These are phyloP conservation scores for Chrysolina oricalcia DNA, from an alignment of 2,888 invertebrate species.

Conservation along the genomic window DNA sequence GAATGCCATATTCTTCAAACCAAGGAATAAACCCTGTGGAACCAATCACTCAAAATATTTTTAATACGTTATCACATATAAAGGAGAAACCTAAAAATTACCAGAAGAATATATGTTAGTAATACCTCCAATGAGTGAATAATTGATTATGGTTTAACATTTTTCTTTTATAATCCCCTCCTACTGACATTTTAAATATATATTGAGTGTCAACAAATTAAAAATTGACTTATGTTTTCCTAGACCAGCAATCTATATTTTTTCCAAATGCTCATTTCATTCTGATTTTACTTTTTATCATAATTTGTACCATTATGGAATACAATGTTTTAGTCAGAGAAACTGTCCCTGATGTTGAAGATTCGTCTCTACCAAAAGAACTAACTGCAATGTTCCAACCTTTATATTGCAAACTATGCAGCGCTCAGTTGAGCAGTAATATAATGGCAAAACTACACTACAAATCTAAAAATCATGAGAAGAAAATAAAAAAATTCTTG, in stretches of 20 bases:
- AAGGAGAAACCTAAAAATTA: slow-evolving; percentile 60
- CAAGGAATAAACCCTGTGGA: slow-evolving; percentile 39
- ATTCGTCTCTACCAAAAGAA: slow-evolving; percentile 70
- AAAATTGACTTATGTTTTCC: no score
- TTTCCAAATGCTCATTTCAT: no score
- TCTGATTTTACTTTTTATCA: no score
- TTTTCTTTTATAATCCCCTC: neutral
- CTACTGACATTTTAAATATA: no score
- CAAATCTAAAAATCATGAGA: slow-evolving; percentile 74
- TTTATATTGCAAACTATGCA: slow-evolving; percentile 73
- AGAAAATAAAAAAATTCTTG: slow-evolving; percentile 73
- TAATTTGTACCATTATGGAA: neutral
- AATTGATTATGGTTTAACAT: no score
- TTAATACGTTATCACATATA: slow-evolving; percentile 53
- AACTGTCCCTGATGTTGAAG: slow-evolving; percentile 63
- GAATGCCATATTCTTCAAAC: slow-evolving; percentile 45
- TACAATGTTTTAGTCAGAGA: slow-evolving; percentile 58
- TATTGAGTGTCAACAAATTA: no score
- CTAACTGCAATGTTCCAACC: slow-evolving; percentile 72
- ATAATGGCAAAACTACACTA: slow-evolving; percentile 74
- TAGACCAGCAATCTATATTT: no score
- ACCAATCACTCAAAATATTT: slow-evolving; percentile 56
- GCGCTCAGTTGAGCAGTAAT: slow-evolving; percentile 70
- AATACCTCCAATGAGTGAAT: neutral
- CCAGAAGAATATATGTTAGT: slow-evolving; percentile 60